These are phyloP conservation scores for Zaprionus davidi DNA, from an alignment of 1,140 invertebrate species.

Conservation along the genomic window DNA sequence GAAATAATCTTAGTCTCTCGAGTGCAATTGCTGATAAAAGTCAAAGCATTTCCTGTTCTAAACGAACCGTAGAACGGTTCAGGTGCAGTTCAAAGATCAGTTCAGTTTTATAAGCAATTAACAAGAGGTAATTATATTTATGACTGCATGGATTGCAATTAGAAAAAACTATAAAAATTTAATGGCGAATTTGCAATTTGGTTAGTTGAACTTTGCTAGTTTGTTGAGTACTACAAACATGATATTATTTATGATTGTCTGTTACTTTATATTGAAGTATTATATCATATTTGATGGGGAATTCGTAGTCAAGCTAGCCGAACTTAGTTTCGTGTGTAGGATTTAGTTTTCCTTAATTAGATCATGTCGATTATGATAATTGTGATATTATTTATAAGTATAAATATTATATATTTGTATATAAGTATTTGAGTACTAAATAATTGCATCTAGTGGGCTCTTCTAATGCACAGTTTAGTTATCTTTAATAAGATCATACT, in stretches of 20 bases:
- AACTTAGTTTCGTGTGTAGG: no score
- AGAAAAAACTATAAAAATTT: constrained; percentile 2
- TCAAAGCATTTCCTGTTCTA: background rate
- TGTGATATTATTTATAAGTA: no score
- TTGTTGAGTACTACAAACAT: background rate
- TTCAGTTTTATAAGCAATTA: background rate
- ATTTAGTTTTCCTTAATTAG: no score
- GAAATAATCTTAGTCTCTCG: background rate
- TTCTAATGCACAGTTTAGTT: no score
- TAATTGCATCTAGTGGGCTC: no score
- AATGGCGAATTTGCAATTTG: background rate
- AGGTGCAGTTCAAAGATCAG: background rate
- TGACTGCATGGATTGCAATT: background rate
- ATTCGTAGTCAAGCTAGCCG: no score
- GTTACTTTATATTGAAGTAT: background rate
- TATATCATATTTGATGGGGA: no score
- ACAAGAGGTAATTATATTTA: constrained; percentile 6
- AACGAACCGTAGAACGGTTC: background rate
- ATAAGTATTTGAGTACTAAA: no score
- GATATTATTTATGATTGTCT: background rate
- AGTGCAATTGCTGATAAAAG: background rate
- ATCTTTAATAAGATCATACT: no score
- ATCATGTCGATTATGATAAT: no score
- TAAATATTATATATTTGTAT: no score
- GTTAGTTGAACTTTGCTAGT: background rate